Evolutionary conservation across 2,113 vertebrate species (phyloP), one percentile per base, ranked within the genome.

Genomic region (Microtus ochrogaster): DNA sequence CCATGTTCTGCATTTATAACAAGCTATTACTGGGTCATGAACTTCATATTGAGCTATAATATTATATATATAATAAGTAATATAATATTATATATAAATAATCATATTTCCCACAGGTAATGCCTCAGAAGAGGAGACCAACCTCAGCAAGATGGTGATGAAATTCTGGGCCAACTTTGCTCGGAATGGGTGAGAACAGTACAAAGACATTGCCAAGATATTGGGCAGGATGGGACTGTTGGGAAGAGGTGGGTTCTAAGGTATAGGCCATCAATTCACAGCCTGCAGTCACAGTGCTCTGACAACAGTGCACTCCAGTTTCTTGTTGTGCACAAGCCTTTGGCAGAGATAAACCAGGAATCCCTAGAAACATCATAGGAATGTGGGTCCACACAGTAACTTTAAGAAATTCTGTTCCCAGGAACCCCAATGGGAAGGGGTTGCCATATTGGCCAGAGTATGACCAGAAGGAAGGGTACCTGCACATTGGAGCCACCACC

Each of bases 41-140:
- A 28, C 0, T 22, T 2, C 16, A 17, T 10, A 41, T n/a, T 3
- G 22, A 78, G 28, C 17, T 30, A 24, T 39, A 66, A 66, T 70
- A 36, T 17, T 70, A 73, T 70, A 70, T 70, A 70, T 70, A 89
- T 22, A 55, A 4, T 0, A 0, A 0, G 17, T 19, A 72, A 58
- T 19, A 19, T 19, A 58, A 58, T 58, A 58, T 58, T 58, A 58
- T 58, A 58, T 58, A 19, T 58, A 58, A 58, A 58, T 73, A 39
- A 10, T 17, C 63, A 14, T 74, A 55, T 76, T 81, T 44, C 33
- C 16, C 39, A n/a, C 77, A 97, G 98, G 4, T 0, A 83, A 72
- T 2, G 66, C 73, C 44, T 86, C 95, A 0, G 14, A 97, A 98
- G 26, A 26, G 14, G 98, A 98, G 26, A 26, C 19, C 44, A 68